phyloP scores from a whole-genome alignment of 2,888 invertebrate genomes.

The Troglohyphantes excavatus region DNA sequence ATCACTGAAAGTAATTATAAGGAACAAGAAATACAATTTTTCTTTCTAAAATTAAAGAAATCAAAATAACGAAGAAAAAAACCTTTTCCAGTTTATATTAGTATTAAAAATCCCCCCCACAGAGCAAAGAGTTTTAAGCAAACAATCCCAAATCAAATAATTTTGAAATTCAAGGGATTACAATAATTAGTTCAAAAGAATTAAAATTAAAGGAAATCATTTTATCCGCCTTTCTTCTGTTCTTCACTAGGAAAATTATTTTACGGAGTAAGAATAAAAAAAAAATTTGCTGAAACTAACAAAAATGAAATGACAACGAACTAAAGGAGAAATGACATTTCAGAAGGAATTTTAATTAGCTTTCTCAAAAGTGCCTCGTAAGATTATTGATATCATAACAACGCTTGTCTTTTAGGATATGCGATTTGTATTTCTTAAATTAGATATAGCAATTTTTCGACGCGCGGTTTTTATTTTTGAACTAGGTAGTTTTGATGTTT shows the following conservation, averaged over 20 bases:
- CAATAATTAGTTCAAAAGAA: slow-evolving; percentile 2
- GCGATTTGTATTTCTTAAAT: not conserved
- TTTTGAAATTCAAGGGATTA: not conserved
- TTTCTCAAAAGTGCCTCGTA: slow-evolving; percentile 1
- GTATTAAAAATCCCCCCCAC: not conserved
- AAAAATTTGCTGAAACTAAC: not conserved
- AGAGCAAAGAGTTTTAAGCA: not conserved
- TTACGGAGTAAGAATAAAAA: not conserved
- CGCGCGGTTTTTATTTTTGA: too few species aligned
- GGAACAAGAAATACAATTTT: not conserved
- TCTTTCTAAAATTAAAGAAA: not conserved
- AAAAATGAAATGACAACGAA: not conserved
- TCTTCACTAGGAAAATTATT: not conserved
- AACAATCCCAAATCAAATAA: not conserved
- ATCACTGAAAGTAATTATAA: not conserved
- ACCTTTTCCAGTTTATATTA: not conserved
- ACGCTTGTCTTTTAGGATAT: not conserved
- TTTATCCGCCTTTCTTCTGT: not conserved
- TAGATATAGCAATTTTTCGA: too few species aligned
- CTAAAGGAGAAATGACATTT: not conserved
- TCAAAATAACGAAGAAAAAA: not conserved
- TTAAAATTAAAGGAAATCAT: not conserved
- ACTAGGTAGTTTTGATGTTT: not conserved
- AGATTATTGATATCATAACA: slow-evolving; percentile 41
- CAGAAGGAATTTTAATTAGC: slow-evolving; percentile 37